A percentile compares a stretch with the other conserved stretches of the same genome.
Conservation (phyloP, 2,888 invertebrate species). For the Nineta flava region DNA sequence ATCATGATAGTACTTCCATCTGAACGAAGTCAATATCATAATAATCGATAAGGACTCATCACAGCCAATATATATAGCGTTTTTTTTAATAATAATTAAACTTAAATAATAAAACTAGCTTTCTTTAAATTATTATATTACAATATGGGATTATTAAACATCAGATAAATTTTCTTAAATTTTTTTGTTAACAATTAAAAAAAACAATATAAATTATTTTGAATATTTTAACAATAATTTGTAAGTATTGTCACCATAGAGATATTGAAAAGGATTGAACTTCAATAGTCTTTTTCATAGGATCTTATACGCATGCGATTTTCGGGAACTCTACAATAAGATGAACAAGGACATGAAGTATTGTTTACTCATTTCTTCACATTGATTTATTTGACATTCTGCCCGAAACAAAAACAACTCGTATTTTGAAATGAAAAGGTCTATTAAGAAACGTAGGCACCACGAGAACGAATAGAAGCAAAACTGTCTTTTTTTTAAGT, state of each 20-base stretch:
- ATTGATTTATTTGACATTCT: too few species aligned
- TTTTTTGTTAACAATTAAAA: neutral
- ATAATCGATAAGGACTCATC: constrained; percentile 34
- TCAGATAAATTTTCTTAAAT: too few species aligned
- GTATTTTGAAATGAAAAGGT: too few species aligned
- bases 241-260: neutral
- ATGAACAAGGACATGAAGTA: too few species aligned
- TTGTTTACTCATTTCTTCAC: too few species aligned
- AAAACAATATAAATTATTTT: neutral
- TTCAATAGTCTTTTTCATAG: too few species aligned
- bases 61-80: constrained; percentile 25
- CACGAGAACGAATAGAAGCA: too few species aligned
- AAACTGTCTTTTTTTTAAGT: too few species aligned
- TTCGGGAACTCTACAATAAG: too few species aligned
- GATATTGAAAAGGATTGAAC: neutral
- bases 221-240: neutral
- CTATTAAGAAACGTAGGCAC: too few species aligned
- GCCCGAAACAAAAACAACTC: too few species aligned
- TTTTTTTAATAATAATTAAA: constrained; percentile 5
- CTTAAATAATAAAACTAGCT: neutral
- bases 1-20: constrained; percentile 38
- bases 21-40: constrained; percentile 40
- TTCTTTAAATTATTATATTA: neutral
- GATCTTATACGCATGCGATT: too few species aligned
- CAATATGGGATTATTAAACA: neutral